A percentile compares a stretch with the other conserved stretches of the same genome.
Conservation (phyloP, 2,113 vertebrate species). For the Daboia siamensis region DNA sequence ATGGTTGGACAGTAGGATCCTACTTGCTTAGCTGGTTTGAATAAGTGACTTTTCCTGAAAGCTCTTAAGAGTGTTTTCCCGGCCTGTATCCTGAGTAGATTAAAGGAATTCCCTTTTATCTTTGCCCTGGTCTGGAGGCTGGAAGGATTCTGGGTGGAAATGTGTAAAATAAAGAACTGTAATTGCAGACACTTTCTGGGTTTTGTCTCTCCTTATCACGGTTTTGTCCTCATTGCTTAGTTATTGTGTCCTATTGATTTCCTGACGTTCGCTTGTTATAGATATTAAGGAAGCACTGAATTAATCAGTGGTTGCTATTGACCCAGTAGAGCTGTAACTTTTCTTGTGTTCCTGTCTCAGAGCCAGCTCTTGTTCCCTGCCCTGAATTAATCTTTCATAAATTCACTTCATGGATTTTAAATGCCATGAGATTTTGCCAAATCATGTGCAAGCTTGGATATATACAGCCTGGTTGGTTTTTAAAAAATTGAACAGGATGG, state of each 20-base stretch:
- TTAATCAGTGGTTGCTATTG: not conserved
- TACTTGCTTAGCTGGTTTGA: slow-evolving; percentile 9
- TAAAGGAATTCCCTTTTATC: slow-evolving; percentile 43
- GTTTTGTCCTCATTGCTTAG: not conserved
- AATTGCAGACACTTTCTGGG: not conserved
- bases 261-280: not conserved
- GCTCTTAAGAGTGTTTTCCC: slow-evolving; percentile 16
- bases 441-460: accelerated
- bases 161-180: not conserved
- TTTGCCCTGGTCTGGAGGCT: not conserved
- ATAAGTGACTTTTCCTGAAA: slow-evolving; percentile 10
- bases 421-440: not conserved
- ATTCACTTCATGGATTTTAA: not conserved
- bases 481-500: not conserved
- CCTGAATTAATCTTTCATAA: slow-evolving; percentile 28
- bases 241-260: not conserved
- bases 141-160: not conserved
- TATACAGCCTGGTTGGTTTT: not conserved
- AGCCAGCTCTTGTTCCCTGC: slow-evolving; percentile 7
- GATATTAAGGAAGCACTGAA: not conserved
- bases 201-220: not conserved
- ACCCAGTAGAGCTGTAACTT: not conserved
- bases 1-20: accelerated
- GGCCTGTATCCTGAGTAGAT: slow-evolving; percentile 30
- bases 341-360: not conserved